Evolutionary conservation across 2,888 invertebrate species (phyloP).

Genomic region (Tenodera sinensis): DNA sequence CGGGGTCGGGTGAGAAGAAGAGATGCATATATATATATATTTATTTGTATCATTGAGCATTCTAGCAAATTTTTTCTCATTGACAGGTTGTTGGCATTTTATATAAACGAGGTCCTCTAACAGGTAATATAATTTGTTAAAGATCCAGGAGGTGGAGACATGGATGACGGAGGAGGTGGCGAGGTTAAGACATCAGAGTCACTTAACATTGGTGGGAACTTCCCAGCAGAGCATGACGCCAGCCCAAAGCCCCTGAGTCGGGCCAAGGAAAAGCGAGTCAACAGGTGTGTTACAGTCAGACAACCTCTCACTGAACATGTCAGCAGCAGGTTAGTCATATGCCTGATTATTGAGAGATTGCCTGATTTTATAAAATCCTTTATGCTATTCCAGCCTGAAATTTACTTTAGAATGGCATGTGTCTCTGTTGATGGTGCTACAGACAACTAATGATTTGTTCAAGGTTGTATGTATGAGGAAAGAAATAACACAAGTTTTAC

Average conservation of each 20-base stretch:
- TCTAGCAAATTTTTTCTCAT: too few relatives aligned
- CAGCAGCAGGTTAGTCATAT: conserved; percentile 27
- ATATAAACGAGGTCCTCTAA: conserved; percentile 33
- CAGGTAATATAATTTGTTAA: conserved; percentile 27
- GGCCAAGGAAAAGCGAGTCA: conserved; percentile 46
- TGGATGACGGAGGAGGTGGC: conserved; percentile 29
- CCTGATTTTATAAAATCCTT: background rate
- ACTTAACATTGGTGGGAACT: conserved; percentile 32
- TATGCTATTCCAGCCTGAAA: background rate
- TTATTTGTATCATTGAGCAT: too few relatives aligned
- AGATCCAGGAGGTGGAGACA: conserved; percentile 30
- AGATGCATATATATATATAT: too few relatives aligned
- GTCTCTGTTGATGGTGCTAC: too few relatives aligned
- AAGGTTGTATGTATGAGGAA: too few relatives aligned
- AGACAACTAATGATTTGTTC: too few relatives aligned
- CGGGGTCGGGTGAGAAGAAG: too few relatives aligned
- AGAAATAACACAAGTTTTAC: background rate
- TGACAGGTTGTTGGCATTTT: too few relatives aligned
- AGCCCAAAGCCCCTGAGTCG: conserved; percentile 46
- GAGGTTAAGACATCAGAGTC: conserved; percentile 32
- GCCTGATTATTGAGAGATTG: background rate
- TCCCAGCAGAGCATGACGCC: conserved; percentile 42
- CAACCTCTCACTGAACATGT: conserved; percentile 33
- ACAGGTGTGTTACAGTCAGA: conserved; percentile 34
- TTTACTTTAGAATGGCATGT: background rate